Conservation (phyloP, 2,113 vertebrate genomes). For the Pterocles orientalis region DNA sequence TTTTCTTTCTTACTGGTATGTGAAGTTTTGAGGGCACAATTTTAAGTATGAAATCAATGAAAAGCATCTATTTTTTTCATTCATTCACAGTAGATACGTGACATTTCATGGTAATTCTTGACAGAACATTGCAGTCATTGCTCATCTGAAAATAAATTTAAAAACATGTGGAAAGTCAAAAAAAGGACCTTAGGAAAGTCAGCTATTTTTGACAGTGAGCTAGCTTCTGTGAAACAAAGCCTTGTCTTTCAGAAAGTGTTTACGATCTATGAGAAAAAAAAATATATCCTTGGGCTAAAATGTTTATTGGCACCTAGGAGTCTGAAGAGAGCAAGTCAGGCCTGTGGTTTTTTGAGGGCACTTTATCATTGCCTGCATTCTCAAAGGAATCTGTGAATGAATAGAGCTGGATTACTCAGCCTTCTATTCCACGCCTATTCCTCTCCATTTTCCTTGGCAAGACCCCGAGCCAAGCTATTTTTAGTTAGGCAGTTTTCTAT, state of each 20-base stretch:
- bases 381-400: slow-evolving; percentile 87
- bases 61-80: slow-evolving; percentile 56
- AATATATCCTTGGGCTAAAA: slow-evolving; percentile 84
- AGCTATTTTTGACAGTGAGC: slow-evolving; percentile 73
- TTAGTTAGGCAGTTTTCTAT: slow-evolving; percentile 92
- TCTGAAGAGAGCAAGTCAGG: slow-evolving; percentile 84
- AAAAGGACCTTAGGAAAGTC: slow-evolving; percentile 62
- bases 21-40: slow-evolving; percentile 28
- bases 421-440: slow-evolving; percentile 90
- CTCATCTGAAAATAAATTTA: slow-evolving; percentile 67
- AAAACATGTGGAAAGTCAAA: slow-evolving; percentile 41
- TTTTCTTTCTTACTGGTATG: slow-evolving; percentile 26
- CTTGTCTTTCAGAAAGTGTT: slow-evolving; percentile 81
- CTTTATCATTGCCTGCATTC: slow-evolving; percentile 79
- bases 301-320: slow-evolving; percentile 87
- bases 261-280: slow-evolving; percentile 76
- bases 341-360: slow-evolving; percentile 84
- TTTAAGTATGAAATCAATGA: slow-evolving; percentile 16
- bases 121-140: slow-evolving; percentile 42
- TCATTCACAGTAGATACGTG: slow-evolving; percentile 41
- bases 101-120: slow-evolving; percentile 67
- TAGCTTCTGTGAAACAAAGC: slow-evolving; percentile 79
- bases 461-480: slow-evolving; percentile 89
- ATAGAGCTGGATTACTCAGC: slow-evolving; percentile 85
- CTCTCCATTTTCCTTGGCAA: slow-evolving; percentile 93